Percentiles rank a stretch among this genome's conserved stretches.
Conservation (phyloP, 2,888 invertebrate species). For the Minunthozetes semirufus region DNA sequence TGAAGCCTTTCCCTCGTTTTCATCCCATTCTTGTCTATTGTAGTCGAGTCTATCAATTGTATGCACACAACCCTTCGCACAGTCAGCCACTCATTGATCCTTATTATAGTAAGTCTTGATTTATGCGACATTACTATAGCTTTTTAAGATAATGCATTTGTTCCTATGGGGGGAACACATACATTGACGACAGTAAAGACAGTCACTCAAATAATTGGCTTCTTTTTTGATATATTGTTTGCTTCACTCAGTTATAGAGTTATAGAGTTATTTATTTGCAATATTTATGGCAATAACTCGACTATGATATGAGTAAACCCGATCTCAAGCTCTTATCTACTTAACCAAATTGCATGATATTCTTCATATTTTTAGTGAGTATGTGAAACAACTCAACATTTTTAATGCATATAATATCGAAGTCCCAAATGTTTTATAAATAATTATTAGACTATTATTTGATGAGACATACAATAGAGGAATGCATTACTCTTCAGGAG, state of each 20-base stretch:
- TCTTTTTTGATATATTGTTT: slow-evolving; percentile 23
- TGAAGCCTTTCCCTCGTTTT: not conserved
- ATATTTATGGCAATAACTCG: slow-evolving; percentile 4
- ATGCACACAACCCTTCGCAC: not conserved
- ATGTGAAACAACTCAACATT: no score
- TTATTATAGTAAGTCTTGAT: slow-evolving; percentile 9
- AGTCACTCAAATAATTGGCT: slow-evolving; percentile 21
- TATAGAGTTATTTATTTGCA: slow-evolving; percentile 21
- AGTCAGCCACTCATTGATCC: slow-evolving; percentile 7
- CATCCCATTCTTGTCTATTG: not conserved
- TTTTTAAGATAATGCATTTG: slow-evolving; percentile 25
- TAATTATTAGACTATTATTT: slow-evolving; percentile 20
- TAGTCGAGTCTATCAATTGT: not conserved
- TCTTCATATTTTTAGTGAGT: not conserved
- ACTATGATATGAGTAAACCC: not conserved
- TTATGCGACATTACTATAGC: not conserved
- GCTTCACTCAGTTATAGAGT: not conserved
- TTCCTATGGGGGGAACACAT: slow-evolving; percentile 21
- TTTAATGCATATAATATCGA: not conserved
- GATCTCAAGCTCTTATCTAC: not conserved
- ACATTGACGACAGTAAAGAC: not conserved
- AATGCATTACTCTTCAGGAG: not conserved
- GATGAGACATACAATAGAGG: not conserved
- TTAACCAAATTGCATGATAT: slow-evolving; percentile 18
- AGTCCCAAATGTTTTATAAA: slow-evolving; percentile 11